phyloP scores from a whole-genome alignment of 1,140 invertebrate species.

The Patella vulgata region DNA sequence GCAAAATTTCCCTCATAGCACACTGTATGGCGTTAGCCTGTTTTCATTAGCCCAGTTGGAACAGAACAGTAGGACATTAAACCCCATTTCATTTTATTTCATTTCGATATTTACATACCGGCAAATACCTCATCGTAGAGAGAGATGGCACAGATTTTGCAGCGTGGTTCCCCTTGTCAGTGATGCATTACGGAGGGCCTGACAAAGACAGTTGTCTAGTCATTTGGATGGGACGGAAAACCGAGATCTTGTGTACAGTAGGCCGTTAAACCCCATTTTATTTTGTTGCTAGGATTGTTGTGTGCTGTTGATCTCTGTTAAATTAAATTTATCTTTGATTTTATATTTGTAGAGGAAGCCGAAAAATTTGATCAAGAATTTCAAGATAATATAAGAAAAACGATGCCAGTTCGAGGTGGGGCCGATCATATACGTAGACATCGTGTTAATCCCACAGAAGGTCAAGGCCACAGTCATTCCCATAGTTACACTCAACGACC shows the following conservation, averaged over 20 bases:
- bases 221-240: background rate
- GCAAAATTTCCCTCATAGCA: too few relatives aligned
- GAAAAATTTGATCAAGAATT: slow-evolving; percentile 42
- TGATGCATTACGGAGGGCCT: too few relatives aligned
- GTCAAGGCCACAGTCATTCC: too few relatives aligned
- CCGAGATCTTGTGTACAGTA: background rate
- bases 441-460: too few relatives aligned
- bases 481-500: too few relatives aligned
- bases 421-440: too few relatives aligned
- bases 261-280: background rate
- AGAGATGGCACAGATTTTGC: background rate
- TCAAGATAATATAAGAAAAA: slow-evolving; percentile 28
- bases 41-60: too few relatives aligned
- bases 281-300: background rate
- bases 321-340: background rate
- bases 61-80: too few relatives aligned
- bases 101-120: slow-evolving; percentile 11
- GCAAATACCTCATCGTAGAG: background rate
- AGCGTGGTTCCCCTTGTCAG: too few relatives aligned
- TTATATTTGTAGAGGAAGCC: slow-evolving; percentile 31
- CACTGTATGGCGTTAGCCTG: too few relatives aligned
- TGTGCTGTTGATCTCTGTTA: background rate
- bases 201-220: too few relatives aligned
- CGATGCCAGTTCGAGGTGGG: slow-evolving; percentile 8
- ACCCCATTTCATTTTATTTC: background rate